A percentile compares a stretch with the other conserved stretches of the same genome.
Evolutionary conservation across 2,113 vertebrate species (phyloP).

Genomic region (Xyliphius kryptos): DNA sequence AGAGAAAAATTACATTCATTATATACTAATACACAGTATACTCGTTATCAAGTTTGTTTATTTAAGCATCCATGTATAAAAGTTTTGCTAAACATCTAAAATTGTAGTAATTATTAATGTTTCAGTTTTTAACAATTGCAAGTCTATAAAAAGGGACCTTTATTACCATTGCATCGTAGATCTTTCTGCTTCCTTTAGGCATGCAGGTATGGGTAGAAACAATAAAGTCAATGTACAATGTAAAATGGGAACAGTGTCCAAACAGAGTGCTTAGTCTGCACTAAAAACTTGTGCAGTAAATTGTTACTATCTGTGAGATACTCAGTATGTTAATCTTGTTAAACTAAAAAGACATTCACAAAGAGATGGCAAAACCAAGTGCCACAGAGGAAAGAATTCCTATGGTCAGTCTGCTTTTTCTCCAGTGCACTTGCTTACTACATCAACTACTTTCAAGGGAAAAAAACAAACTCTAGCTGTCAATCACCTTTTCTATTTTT

Average conservation of each 20-base stretch:
- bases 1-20: no score
- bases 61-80: no score
- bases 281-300: constrained; percentile 20
- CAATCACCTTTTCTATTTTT: constrained; percentile 24
- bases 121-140: no score
- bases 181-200: no score
- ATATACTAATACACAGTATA: no score
- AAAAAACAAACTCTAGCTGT: constrained; percentile 22
- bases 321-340: constrained; percentile 8
- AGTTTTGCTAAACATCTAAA: no score
- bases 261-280: constrained; percentile 40
- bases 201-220: no score
- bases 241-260: constrained; percentile 10
- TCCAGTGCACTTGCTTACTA: constrained; percentile 33
- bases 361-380: constrained; percentile 6
- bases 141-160: no score
- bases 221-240: background rate
- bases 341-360: constrained; percentile 6
- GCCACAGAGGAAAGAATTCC: no score
- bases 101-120: no score
- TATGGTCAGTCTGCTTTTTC: constrained; percentile 24
- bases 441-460: constrained; percentile 13
- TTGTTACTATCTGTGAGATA: constrained; percentile 7
- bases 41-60: no score
- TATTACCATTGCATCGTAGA: background rate